Base-by-base conservation (phyloP, 2,888 invertebrate genomes). In the Atrina japonica region DNA sequence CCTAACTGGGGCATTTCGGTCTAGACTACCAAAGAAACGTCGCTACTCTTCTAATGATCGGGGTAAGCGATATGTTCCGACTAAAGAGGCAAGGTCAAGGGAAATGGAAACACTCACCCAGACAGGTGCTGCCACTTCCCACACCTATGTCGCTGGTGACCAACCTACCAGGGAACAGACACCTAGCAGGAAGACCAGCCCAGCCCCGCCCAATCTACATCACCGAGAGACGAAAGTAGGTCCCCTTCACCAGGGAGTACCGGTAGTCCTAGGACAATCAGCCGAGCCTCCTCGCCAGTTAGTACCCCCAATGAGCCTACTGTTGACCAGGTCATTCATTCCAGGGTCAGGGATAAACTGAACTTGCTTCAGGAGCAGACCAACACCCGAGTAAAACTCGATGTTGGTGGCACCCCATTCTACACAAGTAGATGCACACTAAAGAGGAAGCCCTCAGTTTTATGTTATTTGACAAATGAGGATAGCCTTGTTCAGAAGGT, bases 391-490 rank as follows among this genome's bases (percentile, higher is more conserved):
- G n/a, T 47, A 1, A 47, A 47, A n/a, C 47, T 47, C 6, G 47
- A 47, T 7, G 47, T 47, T 6, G 47, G 47, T 47, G 47, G 47
- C 21, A n/a, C n/a, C n/a, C 16, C 11, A 7, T 47, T 18, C 21
- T 47, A 47, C 1, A 47, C 47, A 14, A 47, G 11, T 47, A 21
- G 41, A 6, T n/a, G 16, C 7, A 47, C 47, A 7, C 21, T 47
- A n/a, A 47, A 47, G 47, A n/a, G 47, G 21, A 47, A 47, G 47
- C n/a, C 47, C 7, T 47, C 47, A 7, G 18, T 47, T 16, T 21
- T 47, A n/a, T 7, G 14, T 6, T 18, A 21, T n/a, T 18, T 47
- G 18, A 47, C 21, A 16, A n/a, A 47, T 21, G 47, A 47, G n/a
- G 47, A 47, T 47, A 21, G 47, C 47, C 47, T n/a, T 6, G n/a